Percentiles rank a stretch among this genome's conserved stretches.
Conservation (phyloP, 2,797 vertebrate species). For the Hippocampus kuda region DNA sequence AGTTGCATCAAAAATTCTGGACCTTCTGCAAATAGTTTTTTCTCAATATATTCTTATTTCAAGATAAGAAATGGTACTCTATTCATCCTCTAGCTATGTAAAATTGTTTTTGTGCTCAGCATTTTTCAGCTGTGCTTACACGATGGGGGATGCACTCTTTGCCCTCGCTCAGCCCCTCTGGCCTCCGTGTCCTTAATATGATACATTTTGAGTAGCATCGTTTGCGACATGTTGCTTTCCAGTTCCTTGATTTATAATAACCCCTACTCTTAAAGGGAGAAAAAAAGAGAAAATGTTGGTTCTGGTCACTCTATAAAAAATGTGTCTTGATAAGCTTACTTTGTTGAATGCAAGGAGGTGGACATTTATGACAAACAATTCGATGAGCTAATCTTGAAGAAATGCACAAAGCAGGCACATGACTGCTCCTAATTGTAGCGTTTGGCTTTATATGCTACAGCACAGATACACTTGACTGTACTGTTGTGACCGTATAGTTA, state of each 20-base stretch:
- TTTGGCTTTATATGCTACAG: neutral
- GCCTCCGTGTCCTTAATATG: slow-evolving; percentile 4
- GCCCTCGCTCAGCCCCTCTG: neutral
- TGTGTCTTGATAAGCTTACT: neutral
- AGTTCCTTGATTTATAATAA: slow-evolving; percentile 6
- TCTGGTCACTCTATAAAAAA: neutral
- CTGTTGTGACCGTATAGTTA: neutral
- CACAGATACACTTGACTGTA: neutral
- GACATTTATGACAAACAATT: neutral
- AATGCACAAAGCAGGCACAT: neutral
- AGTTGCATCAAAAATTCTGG: neutral
- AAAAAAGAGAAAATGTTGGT: neutral
- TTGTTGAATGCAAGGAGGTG: neutral
- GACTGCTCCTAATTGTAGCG: neutral
- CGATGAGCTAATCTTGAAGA: neutral
- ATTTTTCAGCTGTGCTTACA: slow-evolving; percentile 19
- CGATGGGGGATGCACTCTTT: slow-evolving; percentile 5
- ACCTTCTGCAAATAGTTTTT: neutral
- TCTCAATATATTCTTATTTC: neutral
- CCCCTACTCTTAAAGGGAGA: neutral
- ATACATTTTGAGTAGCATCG: neutral
- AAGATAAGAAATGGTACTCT: slow-evolving; percentile 12
- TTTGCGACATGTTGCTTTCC: slow-evolving; percentile 4
- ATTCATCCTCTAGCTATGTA: slow-evolving; percentile 23
- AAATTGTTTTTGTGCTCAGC: slow-evolving; percentile 30